Evolutionary conservation across 1,140 invertebrate species (phyloP).

Genomic region (Pseudoatta argentina): DNA sequence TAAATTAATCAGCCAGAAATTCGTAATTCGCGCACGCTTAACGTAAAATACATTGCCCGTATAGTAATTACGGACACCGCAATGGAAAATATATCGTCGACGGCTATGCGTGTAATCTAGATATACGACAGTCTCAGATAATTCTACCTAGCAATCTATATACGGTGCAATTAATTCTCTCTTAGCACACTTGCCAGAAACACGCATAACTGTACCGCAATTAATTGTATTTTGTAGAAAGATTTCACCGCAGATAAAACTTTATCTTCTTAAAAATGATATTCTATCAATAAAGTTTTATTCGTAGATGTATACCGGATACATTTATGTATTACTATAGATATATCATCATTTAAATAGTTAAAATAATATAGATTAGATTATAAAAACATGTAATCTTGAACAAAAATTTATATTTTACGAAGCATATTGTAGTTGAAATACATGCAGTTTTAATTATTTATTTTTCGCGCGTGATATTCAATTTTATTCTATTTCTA

Average conservation of each 20-base stretch:
- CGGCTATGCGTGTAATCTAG: constrained; percentile 49
- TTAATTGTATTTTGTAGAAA: constrained; percentile 37
- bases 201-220: constrained; percentile 38
- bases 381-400: neutral
- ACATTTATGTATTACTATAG: neutral
- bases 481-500: neutral
- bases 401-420: neutral
- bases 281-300: neutral
- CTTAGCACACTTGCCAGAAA: constrained; percentile 40
- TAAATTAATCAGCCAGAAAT: constrained; percentile 44
- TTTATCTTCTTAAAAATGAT: neutral
- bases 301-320: neutral
- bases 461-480: neutral
- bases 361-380: neutral
- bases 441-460: neutral
- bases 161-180: constrained; percentile 50
- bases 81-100: constrained; percentile 53
- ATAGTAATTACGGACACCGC: constrained; percentile 49
- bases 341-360: neutral
- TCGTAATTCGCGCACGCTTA: constrained; percentile 33
- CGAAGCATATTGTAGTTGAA: neutral
- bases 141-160: constrained; percentile 47
- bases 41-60: constrained; percentile 42
- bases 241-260: neutral
- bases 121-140: constrained; percentile 51